Evolutionary conservation across 2,113 vertebrate species (phyloP), one percentile per base, ranked within the genome.

Genomic region (Ibidorhyncha struthersii): DNA sequence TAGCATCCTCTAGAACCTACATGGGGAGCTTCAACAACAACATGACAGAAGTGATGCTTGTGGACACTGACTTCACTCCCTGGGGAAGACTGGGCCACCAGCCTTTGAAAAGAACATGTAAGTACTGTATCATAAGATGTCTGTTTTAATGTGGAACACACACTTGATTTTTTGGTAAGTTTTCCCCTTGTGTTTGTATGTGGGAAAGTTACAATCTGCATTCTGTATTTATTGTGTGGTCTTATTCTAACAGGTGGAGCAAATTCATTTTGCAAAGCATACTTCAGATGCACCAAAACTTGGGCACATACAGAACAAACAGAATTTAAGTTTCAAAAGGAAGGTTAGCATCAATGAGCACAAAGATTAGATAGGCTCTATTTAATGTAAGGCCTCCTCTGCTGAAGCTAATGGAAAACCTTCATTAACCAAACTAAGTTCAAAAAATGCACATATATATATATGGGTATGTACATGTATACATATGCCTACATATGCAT

Each of bases 101-200:
- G 47, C 81, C 71, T 76, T 27, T 32, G 58, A 22, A 5, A n/a
- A 62, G 66, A 58, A 74, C 15, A 1, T 97, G 95, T 95, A 96
- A 86, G 90, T 96, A 71, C 3, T 97, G 95, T 96, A 93, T 9
- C 47, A 56, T 80, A 93, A 76, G 32, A 21, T 23, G 14, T 36
- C 71, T 77, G 49, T 29, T 84, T 47, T 83, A 43, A 23, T 4
- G 52, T 52, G 95, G 66, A 91, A 92, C 82, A 71, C 82, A 84
- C 73, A 78, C 56, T 4, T 2, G 50, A 4, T 3, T 26, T 63
- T 82, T 71, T 26, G 26, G 40, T 77, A 71, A 43, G 55, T 49
- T 70, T 59, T 71, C 41, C 49, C 73, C 13, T 47, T 41, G 52
- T 67, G 87, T 19, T 41, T 55, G 45, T 58, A 47, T 0, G 27